Base-by-base conservation (phyloP, 2,888 invertebrate species). In the Drosophila picticornis region DNA sequence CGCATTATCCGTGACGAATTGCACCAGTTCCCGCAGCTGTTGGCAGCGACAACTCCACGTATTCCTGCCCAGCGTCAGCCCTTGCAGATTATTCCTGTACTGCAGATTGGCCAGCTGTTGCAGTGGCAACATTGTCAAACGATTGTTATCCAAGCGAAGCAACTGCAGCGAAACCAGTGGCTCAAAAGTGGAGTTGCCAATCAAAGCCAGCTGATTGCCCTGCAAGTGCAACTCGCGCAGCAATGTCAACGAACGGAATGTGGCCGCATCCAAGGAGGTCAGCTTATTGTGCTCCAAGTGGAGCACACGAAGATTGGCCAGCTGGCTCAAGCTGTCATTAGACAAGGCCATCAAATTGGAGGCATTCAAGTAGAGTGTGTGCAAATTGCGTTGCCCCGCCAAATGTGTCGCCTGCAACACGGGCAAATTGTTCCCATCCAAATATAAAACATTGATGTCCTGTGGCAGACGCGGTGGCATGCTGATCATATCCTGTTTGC, bases 1-100 rank as follows among this genome's bases (percentile, higher is more conserved):
- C 72, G 96, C 96, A 92, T 97, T 97, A 92, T 97, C 97, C 40
- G 96, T 95, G 74, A 97, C 95, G 95, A 97, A 98, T 80, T 96
- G 95, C 71, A 97, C 96, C 84, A 97, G 94, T 90, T 96, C 96
- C 93, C 97, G 96, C 88, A 98, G 94, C 94, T 97, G 98, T 92
- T 97, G 96, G 94, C 98, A 98, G 84, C 97, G 96, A 92, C 98
- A 98, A 50, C 97, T 96, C 98, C 98, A 98, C 74, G 96, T 95
- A 93, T 98, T 98, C 85, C 96, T 95, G 19, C 97, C 96, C 66
- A 98, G 94, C 13, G 96, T 96, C 80, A 98, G 93, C 72, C 97
- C 96, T 84, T 95, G 95, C 80, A 97, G 94, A 80, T 95, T 92
- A 94, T 94, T 93, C 92, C 94, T 85, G 9, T 91, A 91, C 71